Percentiles rank a stretch among this genome's conserved stretches.
phyloP scores from a whole-genome alignment of 2,888 invertebrate genomes.

The Gasteruption jaculator region DNA sequence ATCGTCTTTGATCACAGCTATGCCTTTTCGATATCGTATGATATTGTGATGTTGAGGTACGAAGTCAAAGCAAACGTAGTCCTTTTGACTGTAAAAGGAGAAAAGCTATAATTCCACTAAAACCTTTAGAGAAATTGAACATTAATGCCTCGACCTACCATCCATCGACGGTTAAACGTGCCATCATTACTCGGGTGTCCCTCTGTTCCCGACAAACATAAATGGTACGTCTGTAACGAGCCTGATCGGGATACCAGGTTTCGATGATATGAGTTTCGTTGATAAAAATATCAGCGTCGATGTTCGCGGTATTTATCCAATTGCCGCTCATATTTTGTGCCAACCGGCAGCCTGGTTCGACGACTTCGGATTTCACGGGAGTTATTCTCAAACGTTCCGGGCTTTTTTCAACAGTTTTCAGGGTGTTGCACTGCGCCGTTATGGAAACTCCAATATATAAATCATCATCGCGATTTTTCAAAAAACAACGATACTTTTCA shows the following conservation, averaged over 20 bases:
- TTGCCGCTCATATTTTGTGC: conserved; percentile 92
- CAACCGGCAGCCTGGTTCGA: conserved; percentile 85
- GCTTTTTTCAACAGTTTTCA: conserved; percentile 91
- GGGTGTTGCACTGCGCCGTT: conserved; percentile 86
- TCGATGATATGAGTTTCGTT: conserved; percentile 97
- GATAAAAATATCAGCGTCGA: conserved; percentile 89
- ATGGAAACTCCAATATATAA: conserved; percentile 88
- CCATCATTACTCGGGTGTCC: conserved; percentile 92
- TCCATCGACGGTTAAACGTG: conserved; percentile 92
- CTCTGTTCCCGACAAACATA: conserved; percentile 92
- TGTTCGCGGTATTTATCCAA: conserved; percentile 97
- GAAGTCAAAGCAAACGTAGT: conserved; percentile 96
- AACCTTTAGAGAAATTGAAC: neutral
- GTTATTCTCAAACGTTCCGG: conserved; percentile 84
- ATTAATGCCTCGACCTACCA: conserved; percentile 55
- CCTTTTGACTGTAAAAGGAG: conserved; percentile 72
- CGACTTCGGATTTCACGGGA: conserved; percentile 85
- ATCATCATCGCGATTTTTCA: conserved; percentile 92
- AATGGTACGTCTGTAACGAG: conserved; percentile 80
- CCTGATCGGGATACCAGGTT: conserved; percentile 90
- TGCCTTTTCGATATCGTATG: conserved; percentile 82
- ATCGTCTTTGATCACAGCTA: conserved; percentile 84
- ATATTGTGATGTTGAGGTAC: conserved; percentile 94
- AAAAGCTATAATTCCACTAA: conserved; percentile 1
- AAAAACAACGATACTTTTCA: conserved; percentile 90